Conservation (phyloP, 2,888 invertebrate genomes). For the Athripsodes cinereus region DNA sequence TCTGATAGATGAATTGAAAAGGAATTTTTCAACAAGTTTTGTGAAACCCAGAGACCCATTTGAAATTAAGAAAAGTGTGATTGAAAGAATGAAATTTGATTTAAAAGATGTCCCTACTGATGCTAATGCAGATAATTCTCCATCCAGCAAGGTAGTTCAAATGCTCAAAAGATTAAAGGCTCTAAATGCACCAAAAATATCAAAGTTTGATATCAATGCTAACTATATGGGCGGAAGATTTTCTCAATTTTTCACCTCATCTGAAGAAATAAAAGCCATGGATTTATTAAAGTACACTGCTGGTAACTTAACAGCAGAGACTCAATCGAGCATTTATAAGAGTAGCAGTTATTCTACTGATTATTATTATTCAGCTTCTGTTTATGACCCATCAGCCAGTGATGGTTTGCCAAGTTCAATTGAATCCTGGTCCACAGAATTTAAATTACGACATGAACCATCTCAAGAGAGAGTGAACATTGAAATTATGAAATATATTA, state of each 20-base stretch:
- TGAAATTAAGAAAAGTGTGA: conserved; percentile 6
- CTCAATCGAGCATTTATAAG: not conserved
- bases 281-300: not conserved
- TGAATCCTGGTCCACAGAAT: conserved; percentile 10
- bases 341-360: not conserved
- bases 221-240: not conserved
- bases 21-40: conserved; percentile 9
- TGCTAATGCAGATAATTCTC: not conserved
- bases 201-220: not conserved
- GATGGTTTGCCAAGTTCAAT: conserved; percentile 13
- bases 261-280: conserved; percentile 1
- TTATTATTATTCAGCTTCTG: conserved; percentile 4
- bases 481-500: conserved; percentile 8
- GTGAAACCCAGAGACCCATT: not conserved
- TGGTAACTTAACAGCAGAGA: not conserved
- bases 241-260: not conserved
- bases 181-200: not conserved
- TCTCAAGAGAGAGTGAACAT: not conserved
- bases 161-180: conserved; percentile 6
- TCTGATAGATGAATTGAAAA: conserved; percentile 15
- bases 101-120: conserved; percentile 8
- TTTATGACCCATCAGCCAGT: not conserved
- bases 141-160: not conserved
- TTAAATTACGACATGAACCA: not conserved
- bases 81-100: conserved; percentile 13